phyloP scores from a whole-genome alignment of 1,140 invertebrate species.

The Pachyrhynchus sulphureomaculatus region DNA sequence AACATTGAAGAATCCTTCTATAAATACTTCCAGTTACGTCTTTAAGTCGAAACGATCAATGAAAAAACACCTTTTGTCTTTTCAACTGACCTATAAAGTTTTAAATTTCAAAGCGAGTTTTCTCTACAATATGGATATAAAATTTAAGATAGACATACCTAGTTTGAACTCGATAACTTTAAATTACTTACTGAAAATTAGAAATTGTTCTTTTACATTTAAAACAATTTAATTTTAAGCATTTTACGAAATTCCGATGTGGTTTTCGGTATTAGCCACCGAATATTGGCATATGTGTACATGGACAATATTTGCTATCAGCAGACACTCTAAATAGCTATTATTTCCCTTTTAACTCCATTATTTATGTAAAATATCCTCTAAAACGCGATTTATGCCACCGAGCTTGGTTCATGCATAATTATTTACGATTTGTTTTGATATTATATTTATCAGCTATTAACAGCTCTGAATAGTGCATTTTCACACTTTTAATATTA shows the following conservation, averaged over 20 bases:
- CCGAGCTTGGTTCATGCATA: constrained; percentile 16
- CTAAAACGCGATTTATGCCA: constrained; percentile 25
- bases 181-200: too few relatives aligned
- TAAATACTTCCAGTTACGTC: too few relatives aligned
- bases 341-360: constrained; percentile 34
- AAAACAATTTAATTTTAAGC: too few relatives aligned
- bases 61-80: too few relatives aligned
- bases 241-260: not conserved
- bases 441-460: constrained; percentile 27
- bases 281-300: constrained; percentile 18
- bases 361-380: constrained; percentile 33
- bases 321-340: constrained; percentile 30
- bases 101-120: too few relatives aligned
- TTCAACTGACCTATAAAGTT: too few relatives aligned
- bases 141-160: too few relatives aligned
- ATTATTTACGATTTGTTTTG: constrained; percentile 31
- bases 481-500: constrained; percentile 7
- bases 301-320: constrained; percentile 23
- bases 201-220: too few relatives aligned
- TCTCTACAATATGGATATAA: too few relatives aligned
- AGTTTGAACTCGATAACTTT: too few relatives aligned
- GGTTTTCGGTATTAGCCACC: constrained; percentile 16
- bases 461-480: constrained; percentile 2
- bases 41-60: too few relatives aligned
- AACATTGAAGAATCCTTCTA: too few relatives aligned